phyloP scores from a whole-genome alignment of 2,113 vertebrate genomes.

The Onychorhynchus coronatus region DNA sequence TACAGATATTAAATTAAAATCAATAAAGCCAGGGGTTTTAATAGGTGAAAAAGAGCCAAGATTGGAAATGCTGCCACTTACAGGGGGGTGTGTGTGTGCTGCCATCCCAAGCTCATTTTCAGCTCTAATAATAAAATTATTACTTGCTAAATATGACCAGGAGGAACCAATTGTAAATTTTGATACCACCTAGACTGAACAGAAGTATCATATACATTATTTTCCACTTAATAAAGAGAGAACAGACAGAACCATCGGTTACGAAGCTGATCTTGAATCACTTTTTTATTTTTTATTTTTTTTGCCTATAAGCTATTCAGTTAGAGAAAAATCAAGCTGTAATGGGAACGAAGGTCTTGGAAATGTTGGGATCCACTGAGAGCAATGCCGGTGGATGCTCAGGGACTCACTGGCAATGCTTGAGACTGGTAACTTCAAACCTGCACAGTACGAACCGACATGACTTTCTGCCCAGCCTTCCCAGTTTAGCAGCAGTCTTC shows the following conservation, averaged over 20 bases:
- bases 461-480: accelerated
- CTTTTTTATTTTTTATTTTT: neutral
- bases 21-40: neutral
- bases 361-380: neutral
- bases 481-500: neutral
- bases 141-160: neutral
- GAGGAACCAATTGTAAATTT: neutral
- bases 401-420: neutral
- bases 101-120: neutral
- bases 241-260: neutral
- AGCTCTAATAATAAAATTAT: neutral
- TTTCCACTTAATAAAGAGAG: neutral
- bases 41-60: neutral
- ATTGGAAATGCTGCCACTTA: neutral
- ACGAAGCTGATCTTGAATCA: neutral
- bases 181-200: neutral
- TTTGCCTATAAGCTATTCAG: neutral
- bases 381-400: neutral
- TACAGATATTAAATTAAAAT: neutral
- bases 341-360: neutral
- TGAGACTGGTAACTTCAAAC: neutral
- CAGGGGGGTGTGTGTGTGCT: neutral
- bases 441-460: neutral
- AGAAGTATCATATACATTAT: neutral
- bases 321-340: neutral